phyloP scores from a whole-genome alignment of 2,888 invertebrate genomes.

The Protodeltote pygarga region DNA sequence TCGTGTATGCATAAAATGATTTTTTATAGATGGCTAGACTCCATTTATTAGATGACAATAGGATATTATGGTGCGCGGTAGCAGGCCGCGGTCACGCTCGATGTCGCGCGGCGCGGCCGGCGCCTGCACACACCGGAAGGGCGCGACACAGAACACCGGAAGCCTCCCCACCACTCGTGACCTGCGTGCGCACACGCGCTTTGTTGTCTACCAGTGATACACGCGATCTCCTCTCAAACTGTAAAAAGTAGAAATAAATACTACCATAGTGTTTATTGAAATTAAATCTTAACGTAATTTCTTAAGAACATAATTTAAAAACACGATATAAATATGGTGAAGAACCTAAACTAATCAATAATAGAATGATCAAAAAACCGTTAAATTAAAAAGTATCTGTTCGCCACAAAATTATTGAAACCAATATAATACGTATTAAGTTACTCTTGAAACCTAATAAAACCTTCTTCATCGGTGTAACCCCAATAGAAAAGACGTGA shows the following conservation, averaged over 20 bases:
- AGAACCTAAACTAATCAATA: no score
- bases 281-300: neutral
- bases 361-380: neutral
- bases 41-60: constrained; percentile 78
- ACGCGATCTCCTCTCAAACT: constrained; percentile 58
- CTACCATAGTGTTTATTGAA: constrained; percentile 7
- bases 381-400: constrained; percentile 1
- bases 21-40: constrained; percentile 61
- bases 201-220: constrained; percentile 68
- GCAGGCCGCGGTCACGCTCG: constrained; percentile 74
- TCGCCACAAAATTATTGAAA: no score
- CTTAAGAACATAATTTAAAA: no score
- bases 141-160: constrained; percentile 81
- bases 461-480: constrained; percentile 6
- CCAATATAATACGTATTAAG: no score
- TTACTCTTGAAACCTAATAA: neutral
- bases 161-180: constrained; percentile 77
- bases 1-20: constrained; percentile 50
- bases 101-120: constrained; percentile 51
- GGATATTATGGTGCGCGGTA: constrained; percentile 61
- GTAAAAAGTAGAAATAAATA: constrained; percentile 14
- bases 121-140: constrained; percentile 82
- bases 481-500: constrained; percentile 42
- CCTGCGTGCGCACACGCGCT: constrained; percentile 70
- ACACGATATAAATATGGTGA: no score